phyloP scores from a whole-genome alignment of 2,113 vertebrate species.

The Thryonomys swinderianus region DNA sequence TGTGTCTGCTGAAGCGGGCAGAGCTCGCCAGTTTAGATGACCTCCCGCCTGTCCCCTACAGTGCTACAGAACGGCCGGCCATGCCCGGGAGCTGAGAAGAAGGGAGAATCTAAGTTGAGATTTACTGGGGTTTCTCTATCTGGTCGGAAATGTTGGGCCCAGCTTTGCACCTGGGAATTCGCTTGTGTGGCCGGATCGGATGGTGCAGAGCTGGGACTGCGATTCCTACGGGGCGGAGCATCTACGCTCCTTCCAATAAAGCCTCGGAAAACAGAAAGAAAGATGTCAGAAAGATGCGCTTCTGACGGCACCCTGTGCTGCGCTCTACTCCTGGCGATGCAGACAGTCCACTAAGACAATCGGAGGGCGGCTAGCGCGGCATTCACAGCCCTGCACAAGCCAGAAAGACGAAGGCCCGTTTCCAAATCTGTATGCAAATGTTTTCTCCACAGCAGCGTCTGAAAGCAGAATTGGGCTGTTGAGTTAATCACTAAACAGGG shows the following conservation, averaged over 20 bases:
- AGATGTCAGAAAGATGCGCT: neutral
- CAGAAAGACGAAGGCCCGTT: slow-evolving; percentile 48
- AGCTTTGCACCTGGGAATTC: neutral
- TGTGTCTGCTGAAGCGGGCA: neutral
- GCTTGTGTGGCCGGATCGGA: neutral
- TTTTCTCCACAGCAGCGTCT: slow-evolving; percentile 53
- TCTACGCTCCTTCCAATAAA: neutral
- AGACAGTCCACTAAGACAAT: slow-evolving; percentile 31
- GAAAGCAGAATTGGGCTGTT: slow-evolving; percentile 73
- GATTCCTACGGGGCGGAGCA: neutral
- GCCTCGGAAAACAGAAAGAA: neutral
- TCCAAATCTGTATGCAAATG: slow-evolving; percentile 74
- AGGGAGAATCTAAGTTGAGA: neutral
- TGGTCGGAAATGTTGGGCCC: neutral
- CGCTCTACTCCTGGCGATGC: neutral
- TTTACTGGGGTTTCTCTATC: neutral
- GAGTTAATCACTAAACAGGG: slow-evolving; percentile 77
- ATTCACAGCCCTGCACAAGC: neutral
- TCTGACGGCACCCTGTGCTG: neutral
- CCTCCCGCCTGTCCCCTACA: neutral
- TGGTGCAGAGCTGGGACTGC: neutral
- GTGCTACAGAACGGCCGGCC: neutral
- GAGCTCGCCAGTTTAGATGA: neutral
- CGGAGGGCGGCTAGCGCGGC: neutral
- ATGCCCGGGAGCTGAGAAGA: neutral